phyloP scores from a whole-genome alignment of 1,140 invertebrate species.

The Eupristina koningsbergeri region DNA sequence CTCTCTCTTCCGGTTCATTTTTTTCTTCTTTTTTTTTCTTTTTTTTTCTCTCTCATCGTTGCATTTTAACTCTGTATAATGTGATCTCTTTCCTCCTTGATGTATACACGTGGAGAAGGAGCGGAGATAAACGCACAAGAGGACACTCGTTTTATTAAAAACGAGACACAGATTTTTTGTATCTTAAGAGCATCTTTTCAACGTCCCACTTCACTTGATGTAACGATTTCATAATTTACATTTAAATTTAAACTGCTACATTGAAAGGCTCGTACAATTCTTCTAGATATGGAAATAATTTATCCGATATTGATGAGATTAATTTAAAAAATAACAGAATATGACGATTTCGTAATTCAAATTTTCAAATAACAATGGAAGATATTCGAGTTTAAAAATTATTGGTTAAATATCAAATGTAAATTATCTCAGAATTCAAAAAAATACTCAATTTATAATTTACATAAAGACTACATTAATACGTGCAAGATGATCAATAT shows the following conservation, averaged over 20 bases:
- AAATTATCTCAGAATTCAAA: no score
- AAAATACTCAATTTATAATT: no score
- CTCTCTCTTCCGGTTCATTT: not conserved
- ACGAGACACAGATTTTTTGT: conserved; percentile 13
- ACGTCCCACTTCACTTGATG: not conserved
- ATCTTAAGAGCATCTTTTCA: not conserved
- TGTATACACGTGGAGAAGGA: not conserved
- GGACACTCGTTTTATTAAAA: conserved; percentile 31
- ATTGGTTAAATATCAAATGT: no score
- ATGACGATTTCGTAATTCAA: no score
- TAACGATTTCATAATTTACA: not conserved
- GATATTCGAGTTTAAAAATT: no score
- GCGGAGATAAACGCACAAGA: not conserved
- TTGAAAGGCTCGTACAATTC: not conserved
- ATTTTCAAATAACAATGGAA: no score
- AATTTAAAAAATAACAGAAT: no score
- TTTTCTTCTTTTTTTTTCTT: conserved; percentile 7
- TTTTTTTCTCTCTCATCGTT: conserved; percentile 22
- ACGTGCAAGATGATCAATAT: no score
- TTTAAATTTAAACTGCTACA: not conserved
- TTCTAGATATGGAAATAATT: not conserved
- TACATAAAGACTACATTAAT: no score
- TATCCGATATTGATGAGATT: no score
- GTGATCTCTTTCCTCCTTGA: not conserved
- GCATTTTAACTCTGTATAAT: conserved; percentile 38